Percentiles rank a stretch among this genome's conserved stretches.
phyloP scores from a whole-genome alignment of 2,113 vertebrate species.

The Lophura nycthemera region DNA sequence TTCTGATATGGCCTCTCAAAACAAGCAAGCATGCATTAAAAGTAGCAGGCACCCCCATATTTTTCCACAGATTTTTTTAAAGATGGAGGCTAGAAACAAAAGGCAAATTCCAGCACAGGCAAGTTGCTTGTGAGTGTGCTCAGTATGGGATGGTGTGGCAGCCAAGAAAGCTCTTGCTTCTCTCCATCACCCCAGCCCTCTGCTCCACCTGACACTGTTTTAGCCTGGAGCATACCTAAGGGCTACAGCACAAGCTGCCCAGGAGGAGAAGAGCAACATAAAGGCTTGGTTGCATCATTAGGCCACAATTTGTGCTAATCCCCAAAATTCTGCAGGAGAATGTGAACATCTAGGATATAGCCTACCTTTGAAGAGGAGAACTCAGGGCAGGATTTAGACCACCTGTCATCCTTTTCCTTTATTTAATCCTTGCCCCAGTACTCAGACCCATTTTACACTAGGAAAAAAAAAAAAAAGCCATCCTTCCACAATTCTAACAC shows the following conservation, averaged over 20 bases:
- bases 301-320: conserved; percentile 49
- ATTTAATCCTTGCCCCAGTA: not conserved
- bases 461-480: not conserved
- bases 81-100: not conserved
- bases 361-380: conserved; percentile 31
- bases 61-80: conserved; percentile 29
- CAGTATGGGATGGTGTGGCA: not conserved
- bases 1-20: not conserved
- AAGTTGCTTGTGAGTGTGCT: not conserved
- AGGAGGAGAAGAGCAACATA: conserved; percentile 51
- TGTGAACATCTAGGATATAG: not conserved
- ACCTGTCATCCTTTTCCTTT: conserved; percentile 22
- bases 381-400: not conserved
- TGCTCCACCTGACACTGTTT: conserved; percentile 25
- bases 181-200: not conserved
- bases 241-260: conserved; percentile 47
- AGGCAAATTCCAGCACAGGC: not conserved
- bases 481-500: not conserved
- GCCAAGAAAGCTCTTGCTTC: not conserved
- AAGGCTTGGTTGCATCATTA: conserved; percentile 61
- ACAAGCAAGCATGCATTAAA: not conserved
- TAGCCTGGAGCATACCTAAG: conserved; percentile 47
- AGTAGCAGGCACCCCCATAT: not conserved
- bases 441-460: not conserved
- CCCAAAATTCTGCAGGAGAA: conserved; percentile 12